A percentile compares a stretch with the other conserved stretches of the same genome.
Evolutionary conservation across 2,888 invertebrate genomes (phyloP).

Genomic region (Caenorhabditis drosophilae): DNA sequence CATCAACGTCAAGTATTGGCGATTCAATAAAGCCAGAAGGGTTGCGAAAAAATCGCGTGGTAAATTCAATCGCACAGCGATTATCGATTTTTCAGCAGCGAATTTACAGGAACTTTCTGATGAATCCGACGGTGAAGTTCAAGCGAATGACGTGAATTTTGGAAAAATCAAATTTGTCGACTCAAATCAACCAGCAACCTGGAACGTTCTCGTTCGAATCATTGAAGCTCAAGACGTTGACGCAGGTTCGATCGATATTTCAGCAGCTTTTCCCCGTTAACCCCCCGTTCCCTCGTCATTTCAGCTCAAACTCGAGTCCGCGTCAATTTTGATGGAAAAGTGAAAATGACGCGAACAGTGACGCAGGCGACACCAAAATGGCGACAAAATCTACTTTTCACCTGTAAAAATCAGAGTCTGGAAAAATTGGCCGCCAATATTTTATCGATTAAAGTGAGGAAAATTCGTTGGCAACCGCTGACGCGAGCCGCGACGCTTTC

Average conservation of each 20-base stretch:
- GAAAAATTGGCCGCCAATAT: constrained; percentile 41
- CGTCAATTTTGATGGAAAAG: constrained; percentile 31
- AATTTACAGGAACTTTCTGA: no score
- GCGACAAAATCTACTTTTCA: constrained; percentile 38
- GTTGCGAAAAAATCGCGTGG: no score
- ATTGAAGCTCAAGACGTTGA: constrained; percentile 51
- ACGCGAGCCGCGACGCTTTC: no score
- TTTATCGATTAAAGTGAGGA: constrained; percentile 43
- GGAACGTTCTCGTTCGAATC: constrained; percentile 46
- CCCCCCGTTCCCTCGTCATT: background rate
- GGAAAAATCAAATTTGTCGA: constrained; percentile 35
- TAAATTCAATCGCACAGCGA: no score
- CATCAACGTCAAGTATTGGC: no score
- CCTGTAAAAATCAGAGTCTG: constrained; percentile 20
- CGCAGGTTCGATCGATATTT: constrained; percentile 9
- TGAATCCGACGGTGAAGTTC: constrained; percentile 15
- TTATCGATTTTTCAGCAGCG: no score
- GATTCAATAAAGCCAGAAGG: no score
- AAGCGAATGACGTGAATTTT: constrained; percentile 26
- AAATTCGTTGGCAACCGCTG: no score
- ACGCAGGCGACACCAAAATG: constrained; percentile 48
- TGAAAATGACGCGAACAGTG: constrained; percentile 46
- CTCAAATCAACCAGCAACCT: constrained; percentile 41
- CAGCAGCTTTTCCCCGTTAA: no score
- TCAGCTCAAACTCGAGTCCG: constrained; percentile 37